Base-by-base conservation (phyloP, 2,113 vertebrate species). In the Machaerirhynchus nigripectus region DNA sequence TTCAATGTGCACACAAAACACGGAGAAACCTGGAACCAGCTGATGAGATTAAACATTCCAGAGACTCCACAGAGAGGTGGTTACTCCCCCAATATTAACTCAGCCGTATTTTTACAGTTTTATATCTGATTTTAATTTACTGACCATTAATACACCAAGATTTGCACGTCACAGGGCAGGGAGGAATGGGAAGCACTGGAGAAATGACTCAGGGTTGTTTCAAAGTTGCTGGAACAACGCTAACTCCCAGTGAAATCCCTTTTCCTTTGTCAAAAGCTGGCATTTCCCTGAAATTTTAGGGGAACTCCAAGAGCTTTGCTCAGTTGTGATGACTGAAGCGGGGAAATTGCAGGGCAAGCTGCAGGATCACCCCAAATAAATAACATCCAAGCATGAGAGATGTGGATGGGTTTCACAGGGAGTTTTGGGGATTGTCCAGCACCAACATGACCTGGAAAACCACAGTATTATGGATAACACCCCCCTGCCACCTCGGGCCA, bases 311-410 rank as follows among this genome's bases (percentile, higher is more conserved):
- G 71, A 68, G 9, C 10, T 85, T 52, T 16, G 11, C 23, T 77
- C 33, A n/a, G 21, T 3, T 78, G 42, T 18, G 60, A 26, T 1
- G 24, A 23, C 3, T 7, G 17, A 56, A 60, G 44, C 0, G 0
- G 37, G 81, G 82, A 85, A 91, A 59, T 50, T 33, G 42, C 67
- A 71, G 65, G 23, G n/a, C 37, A 65, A 40, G 57, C 23, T 59
- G 31, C 7, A 7, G 15, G 18, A 23, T 17, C 6, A 4, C 56
- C 64, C 65, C 61, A 56, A 11, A 33, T 15, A 10, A 71, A 53
- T 11, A 5, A 17, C 2, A 35, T 17, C 28, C 26, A 68, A 37
- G 39, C 3, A 1, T 5, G 19, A 46, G 44, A 70, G 24, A 53
- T 6, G 17, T 0, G 19, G 76, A 8, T n/a, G 7, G 37, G 49